Base-by-base conservation (phyloP, 2,113 vertebrate species). In the Saguinus imperator region DNA sequence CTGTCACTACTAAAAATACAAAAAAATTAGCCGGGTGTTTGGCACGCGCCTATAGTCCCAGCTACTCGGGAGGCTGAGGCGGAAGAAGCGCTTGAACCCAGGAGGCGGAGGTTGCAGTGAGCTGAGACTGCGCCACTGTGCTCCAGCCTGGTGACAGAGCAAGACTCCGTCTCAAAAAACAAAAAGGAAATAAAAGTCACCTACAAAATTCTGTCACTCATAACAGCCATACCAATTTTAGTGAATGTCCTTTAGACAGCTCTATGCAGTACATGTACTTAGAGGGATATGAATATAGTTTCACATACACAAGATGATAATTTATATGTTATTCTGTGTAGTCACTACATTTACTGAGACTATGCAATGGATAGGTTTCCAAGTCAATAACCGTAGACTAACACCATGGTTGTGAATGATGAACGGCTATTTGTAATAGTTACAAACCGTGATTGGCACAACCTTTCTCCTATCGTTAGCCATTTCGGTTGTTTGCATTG, bases 181-280 rank as follows among this genome's bases (percentile, higher is more conserved):
- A 75, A 79, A 37, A 58, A 87, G 48, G 55, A 96, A 94, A 92
- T 79, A 79, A 89, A 94, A 88, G 83, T 92, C 29, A 40, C 45
- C 48, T 8, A 85, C 18, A 11, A 68, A 80, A 79, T 79, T 23
- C 73, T 14, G n/a, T 58, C 68, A 50, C 6, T 32, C 4, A 21
- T 43, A 91, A 85, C 1, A 91, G 32, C 93, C 21, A 23, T n/a
- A 88, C 37, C 21, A 52, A 70, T 94, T 68, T 83, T 43, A 55
- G 87, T 85, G 82, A 88, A 25, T 66, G 45, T 92, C 50, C 64
- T 37, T 73, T 32, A 82, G 57, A 21, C 13, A 35, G 61, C 66
- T 91, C 57, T 86, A 37, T 84, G 18, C 37, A 75, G 48, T 23
- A n/a, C n/a, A 48, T 16, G 35, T 29, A n/a, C 21, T 16, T 6